Percentiles rank a stretch among this genome's conserved stretches.
These are phyloP conservation scores for Tanypteryx hageni DNA, from an alignment of 2,888 invertebrate species.

Conservation along the genomic window DNA sequence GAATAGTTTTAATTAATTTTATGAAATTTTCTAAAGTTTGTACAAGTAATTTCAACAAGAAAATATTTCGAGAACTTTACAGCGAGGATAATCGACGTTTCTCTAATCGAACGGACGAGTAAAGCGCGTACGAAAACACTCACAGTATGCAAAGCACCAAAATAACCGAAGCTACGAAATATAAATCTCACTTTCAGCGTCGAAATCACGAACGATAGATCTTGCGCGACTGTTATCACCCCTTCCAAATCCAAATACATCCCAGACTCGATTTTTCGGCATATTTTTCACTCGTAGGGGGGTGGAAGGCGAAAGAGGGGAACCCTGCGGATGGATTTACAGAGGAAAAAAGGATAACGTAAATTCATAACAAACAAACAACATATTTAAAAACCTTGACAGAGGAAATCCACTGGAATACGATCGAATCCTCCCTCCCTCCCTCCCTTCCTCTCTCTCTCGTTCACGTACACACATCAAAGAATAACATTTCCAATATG, in stretches of 20 bases:
- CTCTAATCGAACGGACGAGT: too few relatives aligned
- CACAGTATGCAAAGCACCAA: neutral
- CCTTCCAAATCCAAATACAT: slow-evolving; percentile 42
- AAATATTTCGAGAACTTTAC: too few relatives aligned
- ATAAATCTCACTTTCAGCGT: neutral
- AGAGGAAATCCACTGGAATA: slow-evolving; percentile 51
- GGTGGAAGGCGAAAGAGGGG: neutral
- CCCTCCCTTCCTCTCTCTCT: too few relatives aligned
- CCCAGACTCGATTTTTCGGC: slow-evolving; percentile 41
- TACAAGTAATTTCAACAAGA: too few relatives aligned
- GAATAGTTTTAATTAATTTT: too few relatives aligned
- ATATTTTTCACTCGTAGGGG: slow-evolving; percentile 23
- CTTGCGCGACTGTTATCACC: slow-evolving; percentile 10
- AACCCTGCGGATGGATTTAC: slow-evolving; percentile 49
- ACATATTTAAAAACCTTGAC: slow-evolving; percentile 40
- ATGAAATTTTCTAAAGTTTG: too few relatives aligned
- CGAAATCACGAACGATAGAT: slow-evolving; percentile 3
- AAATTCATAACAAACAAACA: slow-evolving; percentile 49
- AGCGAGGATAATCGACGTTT: too few relatives aligned
- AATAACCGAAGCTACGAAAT: neutral
- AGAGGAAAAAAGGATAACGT: slow-evolving; percentile 23
- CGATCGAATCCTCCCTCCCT: slow-evolving; percentile 34
- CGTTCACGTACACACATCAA: slow-evolving; percentile 39
- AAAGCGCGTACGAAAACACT: neutral
- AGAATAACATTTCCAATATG: slow-evolving; percentile 62